Conservation (phyloP, 2,113 vertebrate species). For the Prionailurus viverrinus region DNA sequence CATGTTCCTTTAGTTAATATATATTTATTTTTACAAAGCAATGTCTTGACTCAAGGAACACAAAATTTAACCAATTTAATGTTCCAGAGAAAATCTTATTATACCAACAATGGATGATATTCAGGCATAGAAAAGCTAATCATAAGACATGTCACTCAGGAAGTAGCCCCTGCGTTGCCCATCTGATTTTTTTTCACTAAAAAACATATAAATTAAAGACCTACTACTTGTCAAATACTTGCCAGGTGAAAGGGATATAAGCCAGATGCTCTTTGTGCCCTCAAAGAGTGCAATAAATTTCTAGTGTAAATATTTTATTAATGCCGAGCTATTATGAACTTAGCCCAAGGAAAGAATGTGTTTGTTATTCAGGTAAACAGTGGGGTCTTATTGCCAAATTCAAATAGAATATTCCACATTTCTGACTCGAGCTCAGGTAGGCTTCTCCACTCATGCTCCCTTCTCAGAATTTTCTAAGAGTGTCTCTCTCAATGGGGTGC, state of each 20-base stretch:
- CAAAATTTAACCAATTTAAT: neutral
- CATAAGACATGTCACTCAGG: no score
- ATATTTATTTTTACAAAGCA: neutral
- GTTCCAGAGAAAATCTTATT: neutral
- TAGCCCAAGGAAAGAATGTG: neutral
- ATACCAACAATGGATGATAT: neutral
- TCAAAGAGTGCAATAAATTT: neutral
- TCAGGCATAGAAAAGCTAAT: neutral
- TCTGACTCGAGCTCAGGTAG: fast-evolving
- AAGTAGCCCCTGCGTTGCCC: neutral
- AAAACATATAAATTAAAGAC: neutral
- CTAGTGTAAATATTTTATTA: neutral
- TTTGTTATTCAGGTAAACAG: neutral
- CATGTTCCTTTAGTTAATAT: neutral
- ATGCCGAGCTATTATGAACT: neutral
- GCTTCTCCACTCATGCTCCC: fast-evolving
- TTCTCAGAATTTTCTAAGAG: no score
- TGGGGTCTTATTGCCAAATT: no score
- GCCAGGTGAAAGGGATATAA: neutral
- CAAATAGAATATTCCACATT: fast-evolving
- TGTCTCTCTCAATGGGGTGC: neutral
- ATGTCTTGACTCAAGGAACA: neutral
- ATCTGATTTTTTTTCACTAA: neutral
- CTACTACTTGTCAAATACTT: no score
- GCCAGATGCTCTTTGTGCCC: neutral